Percentiles rank a stretch among this genome's conserved stretches.
phyloP scores from a whole-genome alignment of 2,113 vertebrate genomes.

The Thamnophis sirtalis region DNA sequence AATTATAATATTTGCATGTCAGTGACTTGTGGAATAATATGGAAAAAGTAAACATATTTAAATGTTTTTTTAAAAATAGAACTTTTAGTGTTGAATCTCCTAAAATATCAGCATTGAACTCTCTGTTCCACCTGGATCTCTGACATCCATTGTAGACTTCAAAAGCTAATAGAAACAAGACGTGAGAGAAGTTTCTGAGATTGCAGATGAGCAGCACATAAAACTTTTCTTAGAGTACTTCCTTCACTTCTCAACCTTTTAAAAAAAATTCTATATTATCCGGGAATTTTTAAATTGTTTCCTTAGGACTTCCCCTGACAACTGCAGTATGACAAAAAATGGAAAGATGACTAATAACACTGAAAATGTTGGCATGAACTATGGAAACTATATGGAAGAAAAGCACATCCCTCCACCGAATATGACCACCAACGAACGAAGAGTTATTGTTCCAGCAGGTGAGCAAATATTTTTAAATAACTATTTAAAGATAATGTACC shows the following conservation, averaged over 20 bases:
- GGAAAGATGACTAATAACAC: conserved; percentile 76
- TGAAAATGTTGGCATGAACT: conserved; percentile 75
- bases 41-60: not conserved
- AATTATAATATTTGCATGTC: not conserved
- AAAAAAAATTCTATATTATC: conserved; percentile 22
- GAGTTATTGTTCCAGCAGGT: conserved; percentile 89
- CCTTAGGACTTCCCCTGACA: conserved; percentile 80
- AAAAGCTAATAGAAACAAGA: not conserved
- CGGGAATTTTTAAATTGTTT: conserved; percentile 28
- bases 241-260: conserved; percentile 8
- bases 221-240: not conserved
- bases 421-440: conserved; percentile 83
- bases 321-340: conserved; percentile 79
- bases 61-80: not conserved
- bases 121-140: not conserved
- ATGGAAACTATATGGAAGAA: conserved; percentile 84
- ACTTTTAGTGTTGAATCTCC: not conserved
- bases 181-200: not conserved
- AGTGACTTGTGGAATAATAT: not conserved
- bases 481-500: not conserved
- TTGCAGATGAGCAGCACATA: not conserved
- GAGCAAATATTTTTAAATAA: conserved; percentile 32
- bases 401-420: conserved; percentile 83
- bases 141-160: conserved; percentile 5
- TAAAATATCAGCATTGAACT: not conserved